Evolutionary conservation across 2,888 invertebrate genomes (phyloP).

Genomic region (Gasteruption jaculator): DNA sequence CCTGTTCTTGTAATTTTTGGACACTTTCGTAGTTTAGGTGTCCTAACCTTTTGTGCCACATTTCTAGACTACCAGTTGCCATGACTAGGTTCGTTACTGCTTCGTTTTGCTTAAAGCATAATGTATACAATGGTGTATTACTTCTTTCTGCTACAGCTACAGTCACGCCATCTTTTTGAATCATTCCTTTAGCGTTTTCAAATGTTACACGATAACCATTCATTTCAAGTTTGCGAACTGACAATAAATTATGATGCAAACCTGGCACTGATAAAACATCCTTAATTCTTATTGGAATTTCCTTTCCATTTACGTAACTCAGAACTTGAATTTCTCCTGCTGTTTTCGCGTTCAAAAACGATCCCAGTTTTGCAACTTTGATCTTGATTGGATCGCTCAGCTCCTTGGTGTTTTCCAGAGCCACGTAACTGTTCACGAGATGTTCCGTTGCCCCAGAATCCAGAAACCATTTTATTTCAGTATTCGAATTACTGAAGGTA

Average conservation of each 20-base stretch:
- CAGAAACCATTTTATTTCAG: slow-evolving; percentile 25
- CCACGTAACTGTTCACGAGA: slow-evolving; percentile 14
- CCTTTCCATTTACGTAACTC: slow-evolving; percentile 12
- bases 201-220: slow-evolving; percentile 26
- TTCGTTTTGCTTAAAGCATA: slow-evolving; percentile 15
- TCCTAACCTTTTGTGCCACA: slow-evolving; percentile 25
- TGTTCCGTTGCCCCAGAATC: slow-evolving; percentile 32
- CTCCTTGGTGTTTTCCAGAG: slow-evolving; percentile 18
- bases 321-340: slow-evolving; percentile 18
- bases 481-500: neutral
- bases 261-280: slow-evolving; percentile 21
- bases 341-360: slow-evolving; percentile 10
- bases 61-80: slow-evolving; percentile 8
- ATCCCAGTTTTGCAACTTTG: slow-evolving; percentile 24
- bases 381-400: slow-evolving; percentile 22
- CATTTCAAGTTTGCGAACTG: slow-evolving; percentile 26
- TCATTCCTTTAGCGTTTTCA: slow-evolving; percentile 25
- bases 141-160: slow-evolving; percentile 19
- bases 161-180: slow-evolving; percentile 18
- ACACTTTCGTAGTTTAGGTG: slow-evolving; percentile 19
- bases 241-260: slow-evolving; percentile 24
- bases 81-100: slow-evolving; percentile 4
- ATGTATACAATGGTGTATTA: slow-evolving; percentile 20
- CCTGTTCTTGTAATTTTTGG: slow-evolving; percentile 10
- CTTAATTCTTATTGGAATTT: slow-evolving; percentile 17